Evolutionary conservation across 2,888 invertebrate genomes (phyloP).

Genomic region (Punctoribates punctum): DNA sequence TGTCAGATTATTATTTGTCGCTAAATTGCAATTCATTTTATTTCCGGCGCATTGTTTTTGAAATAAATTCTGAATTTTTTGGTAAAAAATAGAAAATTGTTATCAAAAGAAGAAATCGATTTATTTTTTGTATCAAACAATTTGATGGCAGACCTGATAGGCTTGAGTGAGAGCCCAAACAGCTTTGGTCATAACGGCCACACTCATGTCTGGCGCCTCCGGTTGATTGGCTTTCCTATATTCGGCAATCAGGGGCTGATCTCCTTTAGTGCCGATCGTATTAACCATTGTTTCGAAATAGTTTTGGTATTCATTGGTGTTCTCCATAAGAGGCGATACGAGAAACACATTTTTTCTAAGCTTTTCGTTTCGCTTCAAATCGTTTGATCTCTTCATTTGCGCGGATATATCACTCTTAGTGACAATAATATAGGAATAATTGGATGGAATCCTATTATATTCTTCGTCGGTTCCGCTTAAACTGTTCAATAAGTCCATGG

Average conservation of each 20-base stretch:
- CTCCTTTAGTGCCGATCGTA: constrained; percentile 12
- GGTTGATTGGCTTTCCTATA: constrained; percentile 22
- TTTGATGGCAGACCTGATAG: constrained; percentile 10
- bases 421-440: constrained; percentile 24
- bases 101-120: background rate
- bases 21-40: constrained; percentile 15
- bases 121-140: background rate
- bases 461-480: background rate
- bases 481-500: constrained; percentile 38
- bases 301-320: constrained; percentile 29
- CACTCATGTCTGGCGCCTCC: constrained; percentile 23
- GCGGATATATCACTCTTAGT: constrained; percentile 20
- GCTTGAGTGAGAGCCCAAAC: constrained; percentile 46
- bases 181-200: constrained; percentile 45
- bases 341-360: constrained; percentile 29
- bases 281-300: constrained; percentile 34
- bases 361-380: constrained; percentile 16
- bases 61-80: background rate
- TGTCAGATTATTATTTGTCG: constrained; percentile 22
- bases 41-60: constrained; percentile 28
- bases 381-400: background rate
- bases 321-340: constrained; percentile 36
- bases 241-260: constrained; percentile 34
- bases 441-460: background rate
- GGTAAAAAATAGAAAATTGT: background rate